Evolutionary conservation across 2,888 invertebrate genomes (phyloP).

Genomic region (Gisinianus flammeolus): DNA sequence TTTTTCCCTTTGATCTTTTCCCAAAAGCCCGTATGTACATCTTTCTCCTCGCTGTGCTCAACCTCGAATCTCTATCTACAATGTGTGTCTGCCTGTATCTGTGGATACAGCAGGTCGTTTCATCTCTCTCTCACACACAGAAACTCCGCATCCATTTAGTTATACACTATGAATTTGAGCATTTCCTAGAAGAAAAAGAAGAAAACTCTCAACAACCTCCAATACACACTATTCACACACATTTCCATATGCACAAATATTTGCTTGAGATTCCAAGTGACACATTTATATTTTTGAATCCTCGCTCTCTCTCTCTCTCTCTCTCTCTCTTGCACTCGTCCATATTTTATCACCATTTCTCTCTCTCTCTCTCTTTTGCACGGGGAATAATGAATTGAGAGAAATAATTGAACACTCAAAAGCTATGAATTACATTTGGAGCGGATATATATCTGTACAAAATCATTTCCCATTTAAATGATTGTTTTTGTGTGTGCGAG

Average conservation of each 20-base stretch:
- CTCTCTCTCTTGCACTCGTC: not conserved
- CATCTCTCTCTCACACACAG: too few species aligned
- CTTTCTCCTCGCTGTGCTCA: not conserved
- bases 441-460: too few species aligned
- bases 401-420: not conserved
- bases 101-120: too few species aligned
- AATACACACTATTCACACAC: not conserved
- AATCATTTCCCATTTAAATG: not conserved
- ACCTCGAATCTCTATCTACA: not conserved
- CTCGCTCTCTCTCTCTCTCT: not conserved
- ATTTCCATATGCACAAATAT: not conserved
- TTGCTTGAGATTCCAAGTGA: not conserved
- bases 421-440: too few species aligned
- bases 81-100: too few species aligned
- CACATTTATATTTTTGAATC: not conserved
- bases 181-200: too few species aligned
- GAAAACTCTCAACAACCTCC: too few species aligned
- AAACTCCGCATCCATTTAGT: too few species aligned
- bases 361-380: not conserved
- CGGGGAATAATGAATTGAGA: not conserved
- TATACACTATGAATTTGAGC: too few species aligned
- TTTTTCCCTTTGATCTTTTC: slow-evolving; percentile 33
- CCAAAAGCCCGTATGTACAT: not conserved
- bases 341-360: not conserved
- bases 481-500: not conserved